A percentile compares a stretch with the other conserved stretches of the same genome.
phyloP scores from a whole-genome alignment of 2,113 vertebrate species.

The Calidris pygmaea region DNA sequence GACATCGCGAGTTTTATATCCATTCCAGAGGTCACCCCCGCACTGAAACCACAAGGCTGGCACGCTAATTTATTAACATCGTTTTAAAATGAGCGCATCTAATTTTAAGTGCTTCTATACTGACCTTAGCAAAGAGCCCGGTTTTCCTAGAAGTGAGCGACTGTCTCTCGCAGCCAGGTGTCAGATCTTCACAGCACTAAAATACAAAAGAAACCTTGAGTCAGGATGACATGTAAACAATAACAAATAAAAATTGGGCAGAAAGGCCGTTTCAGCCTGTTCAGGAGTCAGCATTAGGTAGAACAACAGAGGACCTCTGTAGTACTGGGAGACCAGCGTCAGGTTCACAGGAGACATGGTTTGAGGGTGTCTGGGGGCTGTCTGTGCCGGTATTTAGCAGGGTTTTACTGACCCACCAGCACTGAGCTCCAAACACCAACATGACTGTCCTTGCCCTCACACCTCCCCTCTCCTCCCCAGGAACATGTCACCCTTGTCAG shows the following conservation, averaged over 20 bases:
- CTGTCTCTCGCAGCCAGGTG: background rate
- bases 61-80: background rate
- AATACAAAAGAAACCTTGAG: background rate
- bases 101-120: background rate
- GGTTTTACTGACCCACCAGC: background rate
- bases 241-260: background rate
- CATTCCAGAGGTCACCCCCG: background rate
- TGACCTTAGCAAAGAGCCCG: background rate
- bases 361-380: background rate
- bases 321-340: background rate
- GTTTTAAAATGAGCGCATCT: background rate
- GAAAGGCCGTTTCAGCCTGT: background rate
- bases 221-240: background rate
- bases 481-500: background rate
- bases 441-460: background rate
- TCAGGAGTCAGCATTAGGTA: background rate
- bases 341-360: background rate
- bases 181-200: constrained; percentile 7
- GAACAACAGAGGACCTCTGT: background rate
- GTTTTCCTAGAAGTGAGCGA: background rate
- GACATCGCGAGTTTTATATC: background rate
- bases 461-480: background rate
- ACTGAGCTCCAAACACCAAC: background rate
- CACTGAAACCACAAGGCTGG: background rate
- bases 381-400: background rate